These are phyloP conservation scores for Ceratoteleas bidentatus DNA, from an alignment of 1,140 invertebrate genomes.

Conservation along the genomic window DNA sequence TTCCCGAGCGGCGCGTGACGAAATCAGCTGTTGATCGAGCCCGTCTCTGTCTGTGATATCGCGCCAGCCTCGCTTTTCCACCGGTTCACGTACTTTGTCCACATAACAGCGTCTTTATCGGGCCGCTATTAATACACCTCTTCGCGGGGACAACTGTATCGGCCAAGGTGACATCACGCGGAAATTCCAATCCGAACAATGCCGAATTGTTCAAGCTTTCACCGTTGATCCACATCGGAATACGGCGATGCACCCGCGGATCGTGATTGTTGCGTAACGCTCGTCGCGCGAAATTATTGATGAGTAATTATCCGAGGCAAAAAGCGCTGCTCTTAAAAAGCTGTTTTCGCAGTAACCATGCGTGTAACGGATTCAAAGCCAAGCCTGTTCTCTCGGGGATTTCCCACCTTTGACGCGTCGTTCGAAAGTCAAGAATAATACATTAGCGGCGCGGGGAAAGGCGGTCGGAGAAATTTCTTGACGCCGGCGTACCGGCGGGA, in stretches of 20 bases:
- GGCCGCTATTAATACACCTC: too few species aligned
- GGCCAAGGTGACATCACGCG: constrained; percentile 48
- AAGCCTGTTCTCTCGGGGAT: constrained; percentile 42
- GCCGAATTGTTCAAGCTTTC: too few species aligned
- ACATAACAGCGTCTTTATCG: too few species aligned
- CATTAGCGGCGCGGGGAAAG: constrained; percentile 3
- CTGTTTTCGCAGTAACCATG: too few species aligned
- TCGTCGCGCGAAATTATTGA: too few species aligned
- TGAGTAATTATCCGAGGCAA: too few species aligned
- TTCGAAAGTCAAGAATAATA: constrained; percentile 57
- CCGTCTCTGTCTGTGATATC: constrained; percentile 4
- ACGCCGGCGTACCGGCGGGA: neutral
- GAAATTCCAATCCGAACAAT: constrained; percentile 54
- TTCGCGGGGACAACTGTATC: too few species aligned
- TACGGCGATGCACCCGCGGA: too few species aligned
- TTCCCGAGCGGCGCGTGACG: constrained; percentile 51
- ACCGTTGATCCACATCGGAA: too few species aligned
- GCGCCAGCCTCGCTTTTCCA: neutral
- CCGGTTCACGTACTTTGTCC: constrained; percentile 9
- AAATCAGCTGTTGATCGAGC: constrained; percentile 46
- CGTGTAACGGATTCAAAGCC: constrained; percentile 35
- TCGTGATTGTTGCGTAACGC: too few species aligned
- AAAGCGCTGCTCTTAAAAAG: too few species aligned
- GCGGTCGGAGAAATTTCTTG: neutral
- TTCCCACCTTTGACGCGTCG: constrained; percentile 52